A percentile compares a stretch with the other conserved stretches of the same genome.
Conservation (phyloP, 1,140 invertebrate species). For the Octopus sinensis region DNA sequence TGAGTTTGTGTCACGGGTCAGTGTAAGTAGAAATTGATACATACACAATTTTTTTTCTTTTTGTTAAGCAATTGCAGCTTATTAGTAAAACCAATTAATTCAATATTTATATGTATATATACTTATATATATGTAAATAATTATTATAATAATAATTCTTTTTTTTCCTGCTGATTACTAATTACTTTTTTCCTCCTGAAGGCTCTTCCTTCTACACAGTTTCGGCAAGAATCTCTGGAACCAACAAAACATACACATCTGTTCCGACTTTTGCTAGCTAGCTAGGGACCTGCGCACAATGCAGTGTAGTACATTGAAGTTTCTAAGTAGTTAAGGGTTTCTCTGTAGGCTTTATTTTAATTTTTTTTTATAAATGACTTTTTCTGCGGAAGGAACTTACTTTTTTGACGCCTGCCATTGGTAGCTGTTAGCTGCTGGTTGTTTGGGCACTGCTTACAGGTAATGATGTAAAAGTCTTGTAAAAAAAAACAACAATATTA, state of each 20-base stretch:
- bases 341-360: neutral
- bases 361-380: neutral
- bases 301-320: constrained; percentile 55
- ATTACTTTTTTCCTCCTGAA: constrained; percentile 8
- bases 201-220: constrained; percentile 1
- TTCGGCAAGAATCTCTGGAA: neutral
- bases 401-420: neutral
- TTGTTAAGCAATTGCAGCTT: too few relatives aligned
- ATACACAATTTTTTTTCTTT: too few relatives aligned
- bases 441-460: too few relatives aligned
- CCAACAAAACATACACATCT: too few relatives aligned
- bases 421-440: too few relatives aligned
- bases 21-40: too few relatives aligned
- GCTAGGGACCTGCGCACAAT: constrained; percentile 61
- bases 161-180: neutral
- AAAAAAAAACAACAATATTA: too few relatives aligned
- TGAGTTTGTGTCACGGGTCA: too few relatives aligned
- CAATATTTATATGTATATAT: neutral
- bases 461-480: too few relatives aligned
- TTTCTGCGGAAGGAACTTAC: neutral
- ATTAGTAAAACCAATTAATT: neutral
- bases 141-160: neutral
- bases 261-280: constrained; percentile 2
- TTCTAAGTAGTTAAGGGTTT: constrained; percentile 36
- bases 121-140: neutral